These are phyloP conservation scores for Colletes gigas DNA, from an alignment of 1,140 invertebrate species.

Conservation along the genomic window DNA sequence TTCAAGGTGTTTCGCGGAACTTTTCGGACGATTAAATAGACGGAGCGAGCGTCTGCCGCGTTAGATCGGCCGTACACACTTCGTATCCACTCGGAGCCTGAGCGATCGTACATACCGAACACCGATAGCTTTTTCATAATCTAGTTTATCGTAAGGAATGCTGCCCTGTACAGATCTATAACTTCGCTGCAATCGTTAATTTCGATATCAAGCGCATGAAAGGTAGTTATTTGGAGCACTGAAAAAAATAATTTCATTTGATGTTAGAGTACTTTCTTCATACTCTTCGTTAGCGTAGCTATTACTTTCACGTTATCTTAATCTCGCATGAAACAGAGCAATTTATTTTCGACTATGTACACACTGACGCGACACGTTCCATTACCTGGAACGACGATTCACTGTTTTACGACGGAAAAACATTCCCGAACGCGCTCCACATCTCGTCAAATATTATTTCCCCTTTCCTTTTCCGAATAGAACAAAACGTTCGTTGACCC, in stretches of 20 bases:
- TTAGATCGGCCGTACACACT: no score
- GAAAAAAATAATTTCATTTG: no score
- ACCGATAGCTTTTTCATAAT: no score
- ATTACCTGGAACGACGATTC: background rate
- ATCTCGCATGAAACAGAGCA: background rate
- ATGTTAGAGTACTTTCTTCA: background rate
- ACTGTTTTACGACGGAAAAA: background rate
- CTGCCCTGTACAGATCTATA: no score
- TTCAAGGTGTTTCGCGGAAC: background rate
- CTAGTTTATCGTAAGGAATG: no score
- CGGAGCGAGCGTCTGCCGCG: no score
- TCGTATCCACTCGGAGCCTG: no score
- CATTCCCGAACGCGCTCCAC: background rate
- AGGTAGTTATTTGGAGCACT: no score
- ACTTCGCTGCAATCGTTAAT: no score
- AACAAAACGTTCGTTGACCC: no score
- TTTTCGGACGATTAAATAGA: slow-evolving; percentile 1
- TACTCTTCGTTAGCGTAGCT: background rate
- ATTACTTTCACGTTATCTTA: background rate
- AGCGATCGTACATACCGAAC: no score
- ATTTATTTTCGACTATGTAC: slow-evolving; percentile 13
- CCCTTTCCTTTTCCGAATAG: background rate
- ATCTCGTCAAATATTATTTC: background rate
- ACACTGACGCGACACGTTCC: background rate
- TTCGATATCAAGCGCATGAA: no score